These are phyloP conservation scores for Tromatobia lineatoria DNA, from an alignment of 2,888 invertebrate species.

Conservation along the genomic window DNA sequence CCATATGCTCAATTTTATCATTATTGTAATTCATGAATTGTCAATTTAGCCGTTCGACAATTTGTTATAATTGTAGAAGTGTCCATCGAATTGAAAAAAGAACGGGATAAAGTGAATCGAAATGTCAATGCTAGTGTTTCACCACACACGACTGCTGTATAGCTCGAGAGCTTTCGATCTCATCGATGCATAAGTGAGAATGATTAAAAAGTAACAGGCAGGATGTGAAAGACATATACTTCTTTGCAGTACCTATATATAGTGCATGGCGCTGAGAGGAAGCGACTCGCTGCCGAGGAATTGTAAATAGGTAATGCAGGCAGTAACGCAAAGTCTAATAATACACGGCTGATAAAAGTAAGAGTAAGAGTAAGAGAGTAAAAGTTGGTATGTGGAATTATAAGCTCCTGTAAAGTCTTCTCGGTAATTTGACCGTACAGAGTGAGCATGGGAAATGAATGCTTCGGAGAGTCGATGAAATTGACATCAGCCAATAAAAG, in stretches of 20 bases:
- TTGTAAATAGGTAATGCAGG: slow-evolving; percentile 35
- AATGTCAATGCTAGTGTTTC: not conserved
- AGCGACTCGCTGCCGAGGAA: slow-evolving; percentile 1
- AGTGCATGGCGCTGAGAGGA: not conserved
- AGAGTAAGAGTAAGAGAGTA: slow-evolving; percentile 59
- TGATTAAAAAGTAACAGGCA: not conserved
- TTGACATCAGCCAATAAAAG: slow-evolving; percentile 43
- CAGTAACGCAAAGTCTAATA: slow-evolving; percentile 27
- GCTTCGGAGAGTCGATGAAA: slow-evolving; percentile 40
- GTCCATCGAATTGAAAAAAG: not conserved
- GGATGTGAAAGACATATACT: not conserved
- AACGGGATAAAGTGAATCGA: not conserved
- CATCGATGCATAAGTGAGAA: not conserved
- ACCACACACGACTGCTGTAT: not conserved
- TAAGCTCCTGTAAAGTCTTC: not conserved
- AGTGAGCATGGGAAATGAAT: slow-evolving; percentile 22
- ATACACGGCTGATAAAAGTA: slow-evolving; percentile 34
- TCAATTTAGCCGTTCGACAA: not conserved
- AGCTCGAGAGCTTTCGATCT: not conserved
- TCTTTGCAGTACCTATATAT: not conserved
- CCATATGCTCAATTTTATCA: too few relatives aligned
- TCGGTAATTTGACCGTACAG: not conserved
- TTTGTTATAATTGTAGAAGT: not conserved
- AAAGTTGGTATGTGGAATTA: slow-evolving; percentile 38
- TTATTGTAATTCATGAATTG: not conserved